Conservation (phyloP, 2,888 invertebrate genomes). For the Villa cingulata region DNA sequence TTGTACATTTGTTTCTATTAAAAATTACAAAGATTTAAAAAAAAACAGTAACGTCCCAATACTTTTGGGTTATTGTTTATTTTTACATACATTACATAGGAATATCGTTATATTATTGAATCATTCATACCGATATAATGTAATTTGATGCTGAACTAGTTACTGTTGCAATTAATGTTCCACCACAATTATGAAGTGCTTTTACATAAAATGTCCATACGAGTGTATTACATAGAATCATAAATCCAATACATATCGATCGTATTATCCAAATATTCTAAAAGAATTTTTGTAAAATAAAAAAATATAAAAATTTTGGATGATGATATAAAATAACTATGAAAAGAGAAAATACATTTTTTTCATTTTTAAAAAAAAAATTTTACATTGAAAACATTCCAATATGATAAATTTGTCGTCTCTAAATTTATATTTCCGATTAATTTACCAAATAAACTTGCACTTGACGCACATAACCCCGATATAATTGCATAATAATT, state of each 20-base stretch:
- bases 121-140: constrained; percentile 39
- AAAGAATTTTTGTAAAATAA: too few relatives aligned
- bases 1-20: constrained; percentile 1
- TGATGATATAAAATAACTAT: too few relatives aligned
- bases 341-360: too few relatives aligned
- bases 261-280: constrained; percentile 28
- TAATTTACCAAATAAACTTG: constrained; percentile 47
- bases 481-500: constrained; percentile 16
- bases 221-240: constrained; percentile 43
- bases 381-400: background rate
- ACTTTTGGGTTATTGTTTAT: too few relatives aligned
- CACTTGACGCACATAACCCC: constrained; percentile 43
- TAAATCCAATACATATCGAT: constrained; percentile 35
- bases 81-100: too few relatives aligned
- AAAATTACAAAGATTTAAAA: background rate
- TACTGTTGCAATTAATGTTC: constrained; percentile 44
- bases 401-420: background rate
- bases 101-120: too few relatives aligned
- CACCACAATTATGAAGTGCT: constrained; percentile 40
- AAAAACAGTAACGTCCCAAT: background rate
- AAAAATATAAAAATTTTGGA: too few relatives aligned
- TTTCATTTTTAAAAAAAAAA: background rate
- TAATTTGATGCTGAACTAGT: constrained; percentile 47
- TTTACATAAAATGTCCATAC: constrained; percentile 46
- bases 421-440: constrained; percentile 21